Base-by-base conservation (phyloP, 2,797 vertebrate species). In the Sebastiscus tertius region DNA sequence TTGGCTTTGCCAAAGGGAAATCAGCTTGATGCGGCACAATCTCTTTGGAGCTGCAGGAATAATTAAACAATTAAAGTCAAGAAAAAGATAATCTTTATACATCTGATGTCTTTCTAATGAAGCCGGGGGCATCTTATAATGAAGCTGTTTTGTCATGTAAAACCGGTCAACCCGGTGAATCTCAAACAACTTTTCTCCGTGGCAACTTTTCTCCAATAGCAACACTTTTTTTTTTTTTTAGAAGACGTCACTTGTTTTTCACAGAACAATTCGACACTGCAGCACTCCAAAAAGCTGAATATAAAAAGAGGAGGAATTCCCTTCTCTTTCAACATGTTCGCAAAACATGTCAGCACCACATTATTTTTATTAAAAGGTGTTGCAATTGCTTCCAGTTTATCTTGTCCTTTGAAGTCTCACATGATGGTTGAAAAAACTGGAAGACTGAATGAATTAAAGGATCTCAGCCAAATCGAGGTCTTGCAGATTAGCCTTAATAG, bases 41-140 rank as follows among this genome's bases (percentile, higher is more conserved):
- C 96, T 95, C 90, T 94, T 94, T 93, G 93, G 96, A 97, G 94
- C 95, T 94, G 71, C 77, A 70, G 93, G 96, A 95, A 97, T 96
- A 97, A 98, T 99, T 97, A 97, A 97, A 97, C 96, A 97, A 97
- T 97, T 97, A 98, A 97, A 97, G 97, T 96, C 93, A 91, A 94
- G 95, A 96, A 97, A 97, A 96, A 97, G 96, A 98, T 96, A 92
- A 96, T 96, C 95, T 96, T 97, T 95, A 97, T 95, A 96, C 96
- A 96, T 96, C 95, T 96, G 96, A 96, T 95, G 96, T 97, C 96
- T 96, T 97, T 96, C 93, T 95, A 95, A 95, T 94, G 92, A 95
- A 94, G 92, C 92, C 89, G 60, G 90, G 90, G 93, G 91, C 89
- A 81, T 87, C 88, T 92, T 80, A 92, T 92, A 93, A 95, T 94